Evolutionary conservation across 2,113 vertebrate genomes (phyloP).

Genomic region (human (Homo sapiens)): GRCh38 chr2:14614501-14615000

Average conservation of each 20-base stretch:
- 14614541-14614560: background rate
- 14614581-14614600: background rate
- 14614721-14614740: background rate
- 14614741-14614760: background rate
- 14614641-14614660: background rate
- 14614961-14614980: background rate
- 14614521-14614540: constrained; percentile 62
- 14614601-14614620: background rate
- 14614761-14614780: background rate
- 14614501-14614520: constrained; percentile 67
- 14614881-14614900: background rate
- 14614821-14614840: background rate
- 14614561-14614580: background rate
- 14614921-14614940: background rate
- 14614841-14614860: background rate
- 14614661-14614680: background rate
- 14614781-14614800: background rate
- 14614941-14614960: background rate
- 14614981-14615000: background rate
- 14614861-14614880: background rate
- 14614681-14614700: background rate
- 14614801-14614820: background rate
- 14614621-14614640: background rate
- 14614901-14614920: background rate
- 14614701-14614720: background rate